Evolutionary conservation across 2,888 invertebrate species (phyloP).

Genomic region (Melinaea menophilus): DNA sequence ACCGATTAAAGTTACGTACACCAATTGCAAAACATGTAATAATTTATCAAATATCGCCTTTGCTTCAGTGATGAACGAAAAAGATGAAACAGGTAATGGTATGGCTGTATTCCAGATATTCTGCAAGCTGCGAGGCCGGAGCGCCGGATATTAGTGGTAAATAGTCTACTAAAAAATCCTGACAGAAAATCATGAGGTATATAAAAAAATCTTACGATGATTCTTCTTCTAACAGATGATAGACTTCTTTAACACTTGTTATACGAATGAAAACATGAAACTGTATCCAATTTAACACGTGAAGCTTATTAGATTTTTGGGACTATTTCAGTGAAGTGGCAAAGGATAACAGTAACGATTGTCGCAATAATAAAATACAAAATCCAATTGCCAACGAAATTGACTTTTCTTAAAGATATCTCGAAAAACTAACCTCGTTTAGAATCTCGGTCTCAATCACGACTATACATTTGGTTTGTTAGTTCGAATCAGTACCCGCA

Average conservation of each 20-base stretch:
- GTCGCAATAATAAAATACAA: not conserved
- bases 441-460: not conserved
- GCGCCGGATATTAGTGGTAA: too few species aligned
- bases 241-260: not conserved
- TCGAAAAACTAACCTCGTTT: not conserved
- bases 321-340: not conserved
- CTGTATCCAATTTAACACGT: not conserved
- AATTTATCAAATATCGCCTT: too few species aligned
- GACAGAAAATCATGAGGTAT: too few species aligned
- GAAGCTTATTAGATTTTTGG: not conserved
- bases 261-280: not conserved
- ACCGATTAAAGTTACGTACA: too few species aligned
- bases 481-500: not conserved
- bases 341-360: not conserved
- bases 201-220: too few species aligned
- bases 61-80: too few species aligned
- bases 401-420: not conserved
- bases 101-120: too few species aligned
- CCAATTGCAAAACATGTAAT: too few species aligned
- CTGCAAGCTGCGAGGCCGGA: too few species aligned
- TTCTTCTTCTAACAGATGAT: too few species aligned
- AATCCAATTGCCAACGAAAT: not conserved
- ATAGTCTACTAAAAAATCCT: too few species aligned
- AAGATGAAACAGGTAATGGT: too few species aligned
- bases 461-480: slow-evolving; percentile 2